Percentiles rank a stretch among this genome's conserved stretches.
Conservation (phyloP, 2,113 vertebrate genomes). For the Rousettus leschenaultii region DNA sequence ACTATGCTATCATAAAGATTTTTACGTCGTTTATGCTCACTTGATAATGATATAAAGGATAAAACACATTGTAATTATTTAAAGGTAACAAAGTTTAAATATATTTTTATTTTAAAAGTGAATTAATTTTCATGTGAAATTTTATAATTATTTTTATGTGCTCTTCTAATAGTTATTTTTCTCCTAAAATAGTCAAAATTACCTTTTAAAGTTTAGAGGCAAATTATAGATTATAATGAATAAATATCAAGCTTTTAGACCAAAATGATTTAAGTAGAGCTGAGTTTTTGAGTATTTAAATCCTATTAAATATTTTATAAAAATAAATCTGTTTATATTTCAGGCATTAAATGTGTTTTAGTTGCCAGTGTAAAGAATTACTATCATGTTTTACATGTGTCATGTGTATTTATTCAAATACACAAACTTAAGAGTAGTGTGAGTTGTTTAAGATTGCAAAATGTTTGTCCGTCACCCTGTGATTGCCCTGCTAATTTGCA, state of each 20-base stretch:
- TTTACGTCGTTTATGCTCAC: not conserved
- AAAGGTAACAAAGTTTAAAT: not conserved
- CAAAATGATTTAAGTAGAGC: conserved; percentile 2
- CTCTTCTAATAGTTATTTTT: not conserved
- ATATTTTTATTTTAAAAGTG: not conserved
- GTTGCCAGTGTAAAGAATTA: not conserved
- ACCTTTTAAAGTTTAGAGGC: not conserved
- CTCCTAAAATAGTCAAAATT: not conserved
- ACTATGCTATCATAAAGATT: not conserved
- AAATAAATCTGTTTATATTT: not conserved
- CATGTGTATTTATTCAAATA: not conserved
- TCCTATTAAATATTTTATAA: not conserved
- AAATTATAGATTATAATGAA: not conserved
- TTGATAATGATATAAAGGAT: not conserved
- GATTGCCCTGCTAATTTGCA: not conserved
- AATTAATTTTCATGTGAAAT: not conserved
- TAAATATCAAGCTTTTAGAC: not conserved
- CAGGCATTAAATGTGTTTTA: not conserved
- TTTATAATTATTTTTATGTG: not conserved
- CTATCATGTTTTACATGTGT: not conserved
- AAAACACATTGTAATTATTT: not conserved
- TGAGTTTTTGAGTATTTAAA: not conserved
- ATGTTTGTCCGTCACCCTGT: not conserved
- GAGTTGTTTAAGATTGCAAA: not conserved
- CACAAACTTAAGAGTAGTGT: not conserved